Percentiles rank a stretch among this genome's conserved stretches.
phyloP scores from a whole-genome alignment of 2,113 vertebrate species.

The Otocyon megalotis region DNA sequence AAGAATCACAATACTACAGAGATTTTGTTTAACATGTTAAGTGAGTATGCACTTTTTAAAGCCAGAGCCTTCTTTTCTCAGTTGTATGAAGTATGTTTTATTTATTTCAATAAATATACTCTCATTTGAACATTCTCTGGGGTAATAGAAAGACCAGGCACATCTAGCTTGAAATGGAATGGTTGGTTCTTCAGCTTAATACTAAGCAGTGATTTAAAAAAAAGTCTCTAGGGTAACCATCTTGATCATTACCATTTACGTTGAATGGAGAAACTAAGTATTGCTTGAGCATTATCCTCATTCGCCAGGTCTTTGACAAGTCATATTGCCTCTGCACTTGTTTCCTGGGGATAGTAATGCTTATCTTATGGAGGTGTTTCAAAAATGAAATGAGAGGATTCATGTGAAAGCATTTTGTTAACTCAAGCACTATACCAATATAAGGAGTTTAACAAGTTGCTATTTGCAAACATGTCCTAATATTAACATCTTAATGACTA shows the following conservation, averaged over 20 bases:
- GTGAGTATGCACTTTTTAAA: background rate
- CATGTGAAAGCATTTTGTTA: background rate
- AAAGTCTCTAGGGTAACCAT: background rate
- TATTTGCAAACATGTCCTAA: background rate
- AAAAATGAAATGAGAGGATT: background rate
- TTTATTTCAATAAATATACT: background rate
- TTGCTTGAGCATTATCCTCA: background rate
- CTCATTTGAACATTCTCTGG: background rate
- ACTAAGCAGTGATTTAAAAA: background rate
- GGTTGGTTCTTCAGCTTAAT: background rate
- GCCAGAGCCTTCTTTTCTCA: background rate
- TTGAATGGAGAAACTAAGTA: background rate
- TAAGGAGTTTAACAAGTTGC: background rate
- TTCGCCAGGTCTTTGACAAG: background rate
- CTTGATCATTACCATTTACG: background rate
- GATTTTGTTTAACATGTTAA: background rate
- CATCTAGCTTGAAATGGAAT: background rate
- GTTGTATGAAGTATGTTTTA: background rate
- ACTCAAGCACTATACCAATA: background rate
- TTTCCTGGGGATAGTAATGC: background rate
- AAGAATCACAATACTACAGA: background rate
- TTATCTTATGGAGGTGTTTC: slow-evolving; percentile 1
- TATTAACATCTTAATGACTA: slow-evolving; percentile 19
- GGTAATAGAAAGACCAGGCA: background rate
- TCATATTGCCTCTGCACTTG: background rate